Conservation (phyloP, 2,797 vertebrate species). For the Acipenser ruthenus region DNA sequence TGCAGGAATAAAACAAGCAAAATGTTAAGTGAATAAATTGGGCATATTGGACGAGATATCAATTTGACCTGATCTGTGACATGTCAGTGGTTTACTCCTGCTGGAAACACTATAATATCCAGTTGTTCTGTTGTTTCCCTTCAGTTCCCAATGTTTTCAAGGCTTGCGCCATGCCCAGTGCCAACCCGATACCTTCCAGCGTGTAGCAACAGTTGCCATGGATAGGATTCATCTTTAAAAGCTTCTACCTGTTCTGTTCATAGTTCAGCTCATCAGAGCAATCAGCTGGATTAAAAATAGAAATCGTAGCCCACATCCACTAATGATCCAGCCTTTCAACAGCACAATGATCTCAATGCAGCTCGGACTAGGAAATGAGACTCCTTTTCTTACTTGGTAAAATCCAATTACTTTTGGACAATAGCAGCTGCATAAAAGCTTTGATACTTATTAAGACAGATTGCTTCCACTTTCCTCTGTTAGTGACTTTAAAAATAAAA, state of each 20-base stretch:
- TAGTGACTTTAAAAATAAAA: not conserved
- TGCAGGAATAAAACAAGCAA: too few species aligned
- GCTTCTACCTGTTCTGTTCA: conserved; percentile 1
- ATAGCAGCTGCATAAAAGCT: conserved; percentile 42
- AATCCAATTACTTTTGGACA: conserved; percentile 61
- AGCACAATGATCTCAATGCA: conserved; percentile 34
- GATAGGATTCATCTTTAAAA: not conserved
- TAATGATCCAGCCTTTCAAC: conserved; percentile 47
- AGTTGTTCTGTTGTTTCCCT: not conserved
- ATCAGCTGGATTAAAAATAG: conserved; percentile 14
- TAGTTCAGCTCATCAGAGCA: too few species aligned
- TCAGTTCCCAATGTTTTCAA: not conserved
- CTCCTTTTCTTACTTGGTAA: conserved; percentile 36
- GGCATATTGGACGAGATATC: too few species aligned
- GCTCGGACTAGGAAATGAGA: conserved; percentile 27
- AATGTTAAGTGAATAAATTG: too few species aligned
- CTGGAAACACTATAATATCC: too few species aligned
- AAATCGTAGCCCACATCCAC: conserved; percentile 35
- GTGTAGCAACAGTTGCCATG: not conserved
- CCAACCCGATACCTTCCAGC: not conserved
- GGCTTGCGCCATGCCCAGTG: not conserved
- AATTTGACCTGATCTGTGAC: too few species aligned
- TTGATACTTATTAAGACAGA: conserved; percentile 23
- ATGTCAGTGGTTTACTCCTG: too few species aligned
- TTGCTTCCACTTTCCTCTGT: conserved; percentile 12